Base-by-base conservation (phyloP, 2,888 invertebrate genomes). In the Abrostola triplasia region DNA sequence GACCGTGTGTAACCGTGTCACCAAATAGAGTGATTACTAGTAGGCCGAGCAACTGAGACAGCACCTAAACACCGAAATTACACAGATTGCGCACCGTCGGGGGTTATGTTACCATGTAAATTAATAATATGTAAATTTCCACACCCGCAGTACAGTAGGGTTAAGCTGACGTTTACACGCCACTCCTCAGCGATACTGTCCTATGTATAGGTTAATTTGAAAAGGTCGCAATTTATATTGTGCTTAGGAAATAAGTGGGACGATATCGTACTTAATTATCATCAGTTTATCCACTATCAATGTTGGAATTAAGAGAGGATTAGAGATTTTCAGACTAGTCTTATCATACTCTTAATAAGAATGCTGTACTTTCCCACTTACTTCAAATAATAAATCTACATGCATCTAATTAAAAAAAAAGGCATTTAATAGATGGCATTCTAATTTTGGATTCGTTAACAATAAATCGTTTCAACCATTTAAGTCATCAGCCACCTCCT, bases 121-220 rank as follows among this genome's bases (percentile, higher is more conserved):
- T 93, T 93, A 93, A 93, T 94, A 93, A 92, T 92, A 94, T 94
- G 93, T 90, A 93, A 93, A 93, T 93, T 90, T 89, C 84, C 82
- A 83, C 86, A 77, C 87, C 84, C 84, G 82, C 81, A 76, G 67
- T 83, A 81, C 77, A 79, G 77, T 60, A 76, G 77, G 76, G 80
- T 79, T 87, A 82, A 89, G 81, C 83, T 79, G 73, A 75, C 84
- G 84, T 85, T 89, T 86, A 86, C 84, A 78, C 80, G 80, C 74
- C 79, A 84, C 85, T 86, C 79, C 74, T 81, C 71, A 82, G 73
- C 78, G 80, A 78, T 76, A 81, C 63, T 47, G 64, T 55, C 55
- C 70, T 80, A 82, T 83, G 73, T 82, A 82, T 83, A 82, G 79
- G 86, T 87, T 86, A 84, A 83, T 83, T 84, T 79, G 73, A 80